Conservation (phyloP, 2,888 invertebrate species). For the Tetropium fuscum region DNA sequence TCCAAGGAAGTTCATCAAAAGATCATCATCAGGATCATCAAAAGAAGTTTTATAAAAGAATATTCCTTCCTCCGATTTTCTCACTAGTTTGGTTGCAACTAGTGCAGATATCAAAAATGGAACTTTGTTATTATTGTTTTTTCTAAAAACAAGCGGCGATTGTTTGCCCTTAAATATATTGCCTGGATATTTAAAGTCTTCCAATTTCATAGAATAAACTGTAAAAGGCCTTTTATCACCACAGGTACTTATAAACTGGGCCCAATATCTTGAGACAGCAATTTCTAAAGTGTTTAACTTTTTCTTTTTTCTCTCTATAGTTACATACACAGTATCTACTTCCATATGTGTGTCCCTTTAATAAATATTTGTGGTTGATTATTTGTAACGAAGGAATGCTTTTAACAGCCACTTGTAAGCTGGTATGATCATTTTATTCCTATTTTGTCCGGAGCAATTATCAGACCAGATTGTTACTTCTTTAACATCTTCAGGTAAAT, state of each 20-base stretch:
- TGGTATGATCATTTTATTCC: neutral
- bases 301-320: neutral
- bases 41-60: neutral
- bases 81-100: neutral
- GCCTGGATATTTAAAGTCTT: neutral
- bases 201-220: neutral
- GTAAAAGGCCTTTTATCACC: neutral
- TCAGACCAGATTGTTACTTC: neutral
- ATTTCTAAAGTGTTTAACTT: neutral
- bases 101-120: neutral
- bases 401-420: neutral
- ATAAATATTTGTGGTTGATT: neutral
- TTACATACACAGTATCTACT: neutral
- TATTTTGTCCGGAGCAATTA: neutral
- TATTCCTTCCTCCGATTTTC: neutral
- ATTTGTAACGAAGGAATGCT: neutral
- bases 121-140: neutral
- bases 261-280: neutral
- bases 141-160: neutral
- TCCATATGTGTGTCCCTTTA: neutral
- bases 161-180: neutral
- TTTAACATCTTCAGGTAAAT: neutral
- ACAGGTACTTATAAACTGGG: neutral
- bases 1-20: neutral
- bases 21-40: too few species aligned